These are phyloP conservation scores for Diarsia mendica DNA, from an alignment of 2,888 invertebrate genomes.

Conservation along the genomic window DNA sequence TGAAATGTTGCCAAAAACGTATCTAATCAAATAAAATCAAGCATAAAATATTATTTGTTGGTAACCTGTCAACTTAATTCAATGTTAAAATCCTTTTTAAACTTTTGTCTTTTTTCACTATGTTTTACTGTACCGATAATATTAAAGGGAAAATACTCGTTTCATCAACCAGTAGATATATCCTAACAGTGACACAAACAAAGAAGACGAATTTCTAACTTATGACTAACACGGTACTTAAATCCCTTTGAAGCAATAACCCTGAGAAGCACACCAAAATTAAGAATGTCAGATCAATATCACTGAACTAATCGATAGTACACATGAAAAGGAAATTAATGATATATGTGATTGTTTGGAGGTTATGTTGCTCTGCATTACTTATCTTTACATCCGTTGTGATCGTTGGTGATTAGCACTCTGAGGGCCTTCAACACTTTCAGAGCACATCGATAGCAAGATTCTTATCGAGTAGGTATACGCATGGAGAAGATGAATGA, in stretches of 20 bases:
- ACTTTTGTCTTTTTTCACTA: too few relatives aligned
- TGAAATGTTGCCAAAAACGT: too few relatives aligned
- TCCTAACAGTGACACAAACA: background rate
- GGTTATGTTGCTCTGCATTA: constrained; percentile 35
- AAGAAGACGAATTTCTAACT: background rate
- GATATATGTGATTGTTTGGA: constrained; percentile 16
- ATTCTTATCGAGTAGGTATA: constrained; percentile 9
- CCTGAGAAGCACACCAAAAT: background rate
- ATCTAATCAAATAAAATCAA: too few relatives aligned
- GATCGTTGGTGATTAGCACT: constrained; percentile 2
- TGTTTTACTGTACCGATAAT: background rate
- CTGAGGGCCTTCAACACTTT: constrained; percentile 26
- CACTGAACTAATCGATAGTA: constrained; percentile 4
- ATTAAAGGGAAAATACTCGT: background rate
- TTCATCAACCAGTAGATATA: background rate
- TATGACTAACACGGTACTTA: background rate
- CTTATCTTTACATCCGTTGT: constrained; percentile 23
- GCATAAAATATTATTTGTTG: too few relatives aligned
- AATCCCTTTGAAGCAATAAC: background rate
- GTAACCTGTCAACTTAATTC: too few relatives aligned
- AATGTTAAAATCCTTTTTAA: too few relatives aligned
- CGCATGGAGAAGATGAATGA: too few relatives aligned
- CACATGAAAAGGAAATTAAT: constrained; percentile 30
- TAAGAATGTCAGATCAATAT: constrained; percentile 28
- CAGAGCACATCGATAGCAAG: background rate